A percentile compares a stretch with the other conserved stretches of the same genome.
Conservation (phyloP, 1,140 invertebrate species). For the Neodiprion lecontei region DNA sequence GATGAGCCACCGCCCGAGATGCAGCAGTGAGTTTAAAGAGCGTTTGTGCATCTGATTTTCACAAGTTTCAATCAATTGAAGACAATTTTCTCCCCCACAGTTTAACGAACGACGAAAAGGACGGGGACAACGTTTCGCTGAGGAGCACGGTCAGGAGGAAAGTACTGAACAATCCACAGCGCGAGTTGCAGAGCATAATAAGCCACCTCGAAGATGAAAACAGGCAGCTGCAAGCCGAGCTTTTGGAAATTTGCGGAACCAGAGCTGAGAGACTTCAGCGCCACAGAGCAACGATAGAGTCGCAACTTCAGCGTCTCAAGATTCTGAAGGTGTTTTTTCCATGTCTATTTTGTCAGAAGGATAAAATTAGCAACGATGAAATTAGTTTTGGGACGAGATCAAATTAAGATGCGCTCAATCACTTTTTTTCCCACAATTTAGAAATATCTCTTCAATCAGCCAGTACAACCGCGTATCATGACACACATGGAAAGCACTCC, state of each 20-base stretch:
- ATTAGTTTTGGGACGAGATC: neutral
- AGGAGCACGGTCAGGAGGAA: conserved; percentile 50
- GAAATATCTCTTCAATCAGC: conserved; percentile 55
- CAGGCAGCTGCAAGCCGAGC: conserved; percentile 54
- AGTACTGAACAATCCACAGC: conserved; percentile 55
- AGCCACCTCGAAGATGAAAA: conserved; percentile 63
- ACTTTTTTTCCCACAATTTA: conserved; percentile 25
- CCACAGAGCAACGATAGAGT: conserved; percentile 58
- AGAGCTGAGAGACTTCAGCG: conserved; percentile 52
- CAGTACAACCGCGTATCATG: conserved; percentile 34
- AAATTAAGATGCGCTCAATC: neutral
- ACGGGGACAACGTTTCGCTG: conserved; percentile 43
- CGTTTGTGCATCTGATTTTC: too few species aligned
- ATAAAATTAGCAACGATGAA: neutral
- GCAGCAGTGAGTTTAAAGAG: conserved; percentile 11
- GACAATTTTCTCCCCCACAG: neutral
- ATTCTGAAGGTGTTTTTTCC: conserved; percentile 53
- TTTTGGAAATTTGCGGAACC: conserved; percentile 51
- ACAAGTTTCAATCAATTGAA: too few species aligned
- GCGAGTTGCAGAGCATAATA: conserved; percentile 65
- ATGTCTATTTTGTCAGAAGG: conserved; percentile 7
- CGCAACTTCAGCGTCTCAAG: conserved; percentile 61
- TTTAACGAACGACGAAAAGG: conserved; percentile 40
- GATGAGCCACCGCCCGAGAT: conserved; percentile 43
- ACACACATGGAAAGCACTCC: conserved; percentile 57